Evolutionary conservation across 2,797 vertebrate genomes (phyloP).

Genomic region (Lates japonicus): DNA sequence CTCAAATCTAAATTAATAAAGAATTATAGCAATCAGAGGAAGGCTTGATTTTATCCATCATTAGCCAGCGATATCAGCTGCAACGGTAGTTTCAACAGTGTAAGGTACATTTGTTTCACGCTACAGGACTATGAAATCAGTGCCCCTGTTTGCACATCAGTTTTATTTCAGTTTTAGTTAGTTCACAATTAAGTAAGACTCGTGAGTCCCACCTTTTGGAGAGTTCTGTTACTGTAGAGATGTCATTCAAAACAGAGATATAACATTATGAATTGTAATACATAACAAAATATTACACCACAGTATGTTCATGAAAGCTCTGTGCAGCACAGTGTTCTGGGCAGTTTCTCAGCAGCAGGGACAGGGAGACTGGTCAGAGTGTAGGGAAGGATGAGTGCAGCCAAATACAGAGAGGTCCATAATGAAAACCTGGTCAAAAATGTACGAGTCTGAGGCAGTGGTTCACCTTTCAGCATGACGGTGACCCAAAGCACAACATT

Average conservation of each 20-base stretch:
- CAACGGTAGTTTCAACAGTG: background rate
- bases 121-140: too few relatives aligned
- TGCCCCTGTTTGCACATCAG: background rate
- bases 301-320: background rate
- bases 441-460: background rate
- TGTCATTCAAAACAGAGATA: background rate
- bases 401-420: background rate
- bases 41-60: background rate
- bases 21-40: background rate
- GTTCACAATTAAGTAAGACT: too few relatives aligned
- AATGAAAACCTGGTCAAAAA: background rate
- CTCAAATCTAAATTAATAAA: background rate
- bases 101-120: background rate
- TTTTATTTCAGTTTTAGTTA: background rate
- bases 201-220: background rate
- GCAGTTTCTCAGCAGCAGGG: background rate
- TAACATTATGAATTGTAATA: background rate
- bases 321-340: background rate
- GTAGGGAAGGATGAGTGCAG: background rate
- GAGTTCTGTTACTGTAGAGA: background rate
- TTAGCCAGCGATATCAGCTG: background rate
- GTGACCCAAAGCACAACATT: background rate
- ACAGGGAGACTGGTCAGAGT: background rate
- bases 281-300: background rate
- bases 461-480: background rate